A percentile compares a stretch with the other conserved stretches of the same genome.
phyloP scores from a whole-genome alignment of 1,140 invertebrate genomes.

The Globodera rostochiensis region DNA sequence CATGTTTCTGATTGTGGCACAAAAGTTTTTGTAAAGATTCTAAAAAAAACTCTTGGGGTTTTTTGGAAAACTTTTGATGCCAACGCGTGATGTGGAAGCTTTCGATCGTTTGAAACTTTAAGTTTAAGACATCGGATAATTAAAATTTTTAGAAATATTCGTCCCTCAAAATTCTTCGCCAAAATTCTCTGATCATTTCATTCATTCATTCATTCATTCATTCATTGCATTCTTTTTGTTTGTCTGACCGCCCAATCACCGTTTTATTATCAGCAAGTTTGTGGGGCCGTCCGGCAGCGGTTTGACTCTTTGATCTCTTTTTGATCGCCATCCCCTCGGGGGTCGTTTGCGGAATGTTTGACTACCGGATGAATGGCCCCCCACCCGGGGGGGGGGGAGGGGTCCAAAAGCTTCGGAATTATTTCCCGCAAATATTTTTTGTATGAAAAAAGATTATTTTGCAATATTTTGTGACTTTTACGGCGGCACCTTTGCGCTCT shows the following conservation, averaged over 20 bases:
- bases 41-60: too few species aligned
- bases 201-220: not conserved
- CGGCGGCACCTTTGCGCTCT: too few species aligned
- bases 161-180: not conserved
- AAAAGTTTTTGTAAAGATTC: too few species aligned
- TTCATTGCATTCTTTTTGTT: not conserved
- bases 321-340: not conserved
- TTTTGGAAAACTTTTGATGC: too few species aligned
- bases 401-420: not conserved
- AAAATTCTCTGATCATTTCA: not conserved
- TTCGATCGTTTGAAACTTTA: too few species aligned
- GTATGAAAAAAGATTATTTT: not conserved
- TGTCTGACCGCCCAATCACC: not conserved
- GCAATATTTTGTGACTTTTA: not conserved
- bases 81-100: too few species aligned
- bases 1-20: too few species aligned
- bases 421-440: not conserved
- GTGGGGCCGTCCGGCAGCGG: too few species aligned
- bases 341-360: not conserved
- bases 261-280: not conserved
- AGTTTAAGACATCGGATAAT: too few species aligned
- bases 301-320: not conserved
- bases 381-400: too few species aligned
- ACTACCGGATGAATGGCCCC: not conserved
- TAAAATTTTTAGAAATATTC: too few species aligned